These are phyloP conservation scores for Characodon lateralis DNA, from an alignment of 2,797 vertebrate species.

Conservation along the genomic window DNA sequence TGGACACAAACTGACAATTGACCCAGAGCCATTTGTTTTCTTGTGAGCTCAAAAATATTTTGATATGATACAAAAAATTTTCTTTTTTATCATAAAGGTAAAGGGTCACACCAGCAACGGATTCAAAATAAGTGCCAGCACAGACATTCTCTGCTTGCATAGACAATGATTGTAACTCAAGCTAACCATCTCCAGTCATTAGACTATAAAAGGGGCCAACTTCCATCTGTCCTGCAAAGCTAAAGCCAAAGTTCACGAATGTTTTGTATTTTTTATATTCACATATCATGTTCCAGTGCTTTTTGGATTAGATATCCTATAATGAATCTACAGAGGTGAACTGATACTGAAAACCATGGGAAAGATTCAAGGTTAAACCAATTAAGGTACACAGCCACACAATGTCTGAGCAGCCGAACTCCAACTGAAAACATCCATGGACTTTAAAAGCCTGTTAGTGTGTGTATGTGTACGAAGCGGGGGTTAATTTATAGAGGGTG, in stretches of 20 bases:
- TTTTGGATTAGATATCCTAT: constrained; percentile 26
- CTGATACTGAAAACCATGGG: constrained; percentile 53
- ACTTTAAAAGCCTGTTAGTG: constrained; percentile 20
- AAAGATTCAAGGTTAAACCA: constrained; percentile 75
- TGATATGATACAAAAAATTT: background rate
- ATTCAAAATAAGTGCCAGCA: background rate
- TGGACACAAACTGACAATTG: background rate
- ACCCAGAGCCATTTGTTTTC: background rate
- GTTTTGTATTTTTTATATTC: constrained; percentile 16
- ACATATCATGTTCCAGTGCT: constrained; percentile 25
- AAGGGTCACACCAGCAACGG: background rate
- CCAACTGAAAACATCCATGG: constrained; percentile 42
- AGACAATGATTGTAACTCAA: background rate
- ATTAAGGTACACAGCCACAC: constrained; percentile 66
- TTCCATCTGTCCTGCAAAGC: constrained; percentile 2
- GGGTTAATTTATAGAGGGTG: constrained; percentile 73
- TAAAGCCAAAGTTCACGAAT: constrained; percentile 27
- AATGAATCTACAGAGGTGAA: constrained; percentile 34
- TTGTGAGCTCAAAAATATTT: background rate
- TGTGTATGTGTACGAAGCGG: constrained; percentile 25
- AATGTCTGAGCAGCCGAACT: constrained; percentile 51
- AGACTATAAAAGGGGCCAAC: background rate
- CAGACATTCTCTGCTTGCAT: background rate
- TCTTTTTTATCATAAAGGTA: background rate
- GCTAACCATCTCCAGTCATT: background rate